Base-by-base conservation (phyloP, 2,888 invertebrate species). In the Cynaeus angustus region DNA sequence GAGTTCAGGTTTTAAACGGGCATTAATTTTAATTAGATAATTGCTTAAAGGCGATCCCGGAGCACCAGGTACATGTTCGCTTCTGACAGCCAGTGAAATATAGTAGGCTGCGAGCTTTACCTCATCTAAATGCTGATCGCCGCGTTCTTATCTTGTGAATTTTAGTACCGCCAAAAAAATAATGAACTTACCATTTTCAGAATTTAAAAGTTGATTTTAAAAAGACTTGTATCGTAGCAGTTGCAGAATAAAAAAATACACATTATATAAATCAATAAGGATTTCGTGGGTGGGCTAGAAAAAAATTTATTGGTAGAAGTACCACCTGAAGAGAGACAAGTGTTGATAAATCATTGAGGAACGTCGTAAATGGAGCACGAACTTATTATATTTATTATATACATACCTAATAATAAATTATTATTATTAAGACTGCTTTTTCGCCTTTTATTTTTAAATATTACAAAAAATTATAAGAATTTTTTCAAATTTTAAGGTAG, bases 11-110 rank as follows among this genome's bases (percentile, higher is more conserved):
- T 83, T 84, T 83, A 83, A 84, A 84, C 80, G 83, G 81, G 79
- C 83, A 84, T 84, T 84, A 85, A 85, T 84, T 84, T 85, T 84
- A 83, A 84, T 84, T 83, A 83, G 83, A 83, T 84, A 85, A 85
- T 84, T 85, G 84, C 83, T 84, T 80, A 81, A 81, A 83, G 84
- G 81, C 81, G 80, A 81, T 80, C 82, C 80, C 78, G 76, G 77
- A 76, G 78, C 77, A 77, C 77, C 79, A 82, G 82, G 80, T 80
- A 82, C 72, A 71, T 62, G 64, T 43, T 67, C 37, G 67, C 45
- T 38, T 64, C 64, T 67, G 67, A 67, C 67, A 67, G 67, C 64
- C 46, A 52, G 67, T 71, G 71, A 71, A 71, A 71, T 71, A 71
- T 71, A 71, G 67, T 50, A 67, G 77, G 75, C 73, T 73, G 53